phyloP scores from a whole-genome alignment of 2,888 invertebrate genomes.

The Drosophila monieri region DNA sequence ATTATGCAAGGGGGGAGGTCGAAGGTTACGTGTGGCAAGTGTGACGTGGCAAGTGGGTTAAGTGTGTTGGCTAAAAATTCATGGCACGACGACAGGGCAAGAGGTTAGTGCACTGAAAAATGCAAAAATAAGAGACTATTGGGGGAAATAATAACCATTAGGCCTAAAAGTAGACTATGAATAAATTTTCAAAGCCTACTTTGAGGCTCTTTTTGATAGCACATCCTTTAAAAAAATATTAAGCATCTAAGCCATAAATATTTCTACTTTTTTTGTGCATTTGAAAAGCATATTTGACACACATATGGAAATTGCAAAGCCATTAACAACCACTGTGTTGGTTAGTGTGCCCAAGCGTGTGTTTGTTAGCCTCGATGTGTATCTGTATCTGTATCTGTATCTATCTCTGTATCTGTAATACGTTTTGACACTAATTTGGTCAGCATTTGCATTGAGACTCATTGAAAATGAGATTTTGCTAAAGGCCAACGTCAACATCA shows the following conservation, averaged over 20 bases:
- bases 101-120: slow-evolving; percentile 2
- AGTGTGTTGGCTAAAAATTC: slow-evolving; percentile 74
- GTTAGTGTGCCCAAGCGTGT: slow-evolving; percentile 9
- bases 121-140: neutral
- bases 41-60: slow-evolving; percentile 69
- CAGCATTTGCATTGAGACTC: slow-evolving; percentile 69
- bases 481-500: slow-evolving; percentile 48
- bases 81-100: slow-evolving; percentile 45
- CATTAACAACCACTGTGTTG: slow-evolving; percentile 59
- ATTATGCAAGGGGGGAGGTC: slow-evolving; percentile 57
- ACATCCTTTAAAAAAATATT: too few relatives aligned
- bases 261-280: slow-evolving; percentile 2
- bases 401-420: slow-evolving; percentile 35
- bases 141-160: neutral
- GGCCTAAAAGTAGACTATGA: neutral
- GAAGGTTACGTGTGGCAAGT: slow-evolving; percentile 23
- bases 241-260: too few relatives aligned
- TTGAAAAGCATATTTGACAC: slow-evolving; percentile 49
- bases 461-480: slow-evolving; percentile 54
- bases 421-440: slow-evolving; percentile 75
- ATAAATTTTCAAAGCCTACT: neutral
- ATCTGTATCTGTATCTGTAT: slow-evolving; percentile 18
- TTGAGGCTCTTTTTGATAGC: neutral
- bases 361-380: slow-evolving; percentile 2
- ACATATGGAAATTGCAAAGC: slow-evolving; percentile 74